These are phyloP conservation scores for Loripinus fragilis DNA, from an alignment of 2,888 invertebrate species.

Conservation along the genomic window DNA sequence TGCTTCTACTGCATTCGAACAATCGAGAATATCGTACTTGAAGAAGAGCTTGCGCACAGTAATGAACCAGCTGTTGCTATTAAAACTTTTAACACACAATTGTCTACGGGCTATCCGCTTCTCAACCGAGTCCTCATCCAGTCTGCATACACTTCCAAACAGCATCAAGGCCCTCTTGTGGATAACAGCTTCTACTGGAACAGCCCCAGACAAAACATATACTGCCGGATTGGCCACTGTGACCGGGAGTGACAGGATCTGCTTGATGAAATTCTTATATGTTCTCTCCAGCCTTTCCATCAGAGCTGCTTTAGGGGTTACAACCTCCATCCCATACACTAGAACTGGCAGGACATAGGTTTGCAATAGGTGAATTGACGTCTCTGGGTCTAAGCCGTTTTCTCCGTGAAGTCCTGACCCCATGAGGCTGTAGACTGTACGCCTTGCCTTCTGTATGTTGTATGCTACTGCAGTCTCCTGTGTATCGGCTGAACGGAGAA, in stretches of 20 bases:
- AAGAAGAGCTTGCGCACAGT: background rate
- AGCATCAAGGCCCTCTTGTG: background rate
- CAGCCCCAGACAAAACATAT: background rate
- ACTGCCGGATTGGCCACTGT: background rate
- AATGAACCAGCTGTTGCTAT: background rate
- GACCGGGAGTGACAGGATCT: background rate
- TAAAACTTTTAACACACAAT: background rate
- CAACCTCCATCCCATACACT: slow-evolving; percentile 1
- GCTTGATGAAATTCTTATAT: background rate
- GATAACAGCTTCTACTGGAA: background rate
- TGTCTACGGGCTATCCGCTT: background rate
- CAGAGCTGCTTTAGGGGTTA: background rate
- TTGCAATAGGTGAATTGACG: background rate
- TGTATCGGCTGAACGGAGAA: background rate
- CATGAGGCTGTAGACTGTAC: background rate
- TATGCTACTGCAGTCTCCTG: background rate
- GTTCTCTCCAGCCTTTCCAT: background rate
- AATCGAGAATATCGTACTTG: background rate
- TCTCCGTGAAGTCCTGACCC: background rate
- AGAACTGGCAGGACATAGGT: background rate
- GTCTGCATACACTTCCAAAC: background rate
- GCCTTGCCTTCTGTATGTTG: background rate
- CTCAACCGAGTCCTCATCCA: background rate
- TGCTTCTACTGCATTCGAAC: background rate
- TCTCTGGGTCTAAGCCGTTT: background rate